These are phyloP conservation scores for Mergus octosetaceus DNA, from an alignment of 2,797 vertebrate genomes.

Conservation along the genomic window DNA sequence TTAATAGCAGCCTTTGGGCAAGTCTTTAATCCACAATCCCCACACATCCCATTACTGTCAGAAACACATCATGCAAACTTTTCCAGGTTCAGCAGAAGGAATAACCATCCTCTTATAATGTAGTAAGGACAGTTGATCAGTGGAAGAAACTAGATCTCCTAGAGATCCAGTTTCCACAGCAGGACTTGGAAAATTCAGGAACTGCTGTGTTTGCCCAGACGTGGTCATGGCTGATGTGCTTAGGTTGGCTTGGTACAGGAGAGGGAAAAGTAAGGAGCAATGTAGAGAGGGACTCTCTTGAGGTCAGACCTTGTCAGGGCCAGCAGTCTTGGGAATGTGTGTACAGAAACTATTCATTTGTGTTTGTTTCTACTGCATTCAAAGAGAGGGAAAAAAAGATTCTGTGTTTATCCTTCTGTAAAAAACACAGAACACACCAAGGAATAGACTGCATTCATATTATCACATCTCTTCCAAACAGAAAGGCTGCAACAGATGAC, in stretches of 20 bases:
- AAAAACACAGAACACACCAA: not conserved
- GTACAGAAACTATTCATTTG: not conserved
- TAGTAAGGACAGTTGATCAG: not conserved
- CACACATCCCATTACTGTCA: not conserved
- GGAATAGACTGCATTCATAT: not conserved
- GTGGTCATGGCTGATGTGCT: not conserved
- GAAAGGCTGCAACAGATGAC: not conserved
- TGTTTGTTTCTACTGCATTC: not conserved
- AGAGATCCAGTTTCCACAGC: not conserved
- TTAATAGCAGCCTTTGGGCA: constrained; percentile 23
- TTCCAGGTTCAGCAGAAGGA: not conserved
- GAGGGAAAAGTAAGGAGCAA: not conserved
- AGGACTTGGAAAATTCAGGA: not conserved
- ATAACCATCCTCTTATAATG: not conserved
- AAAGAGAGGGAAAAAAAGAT: not conserved
- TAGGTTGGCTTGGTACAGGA: not conserved
- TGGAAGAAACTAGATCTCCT: not conserved
- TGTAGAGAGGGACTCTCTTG: not conserved
- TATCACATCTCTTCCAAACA: not conserved
- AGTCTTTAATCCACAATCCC: constrained; percentile 35
- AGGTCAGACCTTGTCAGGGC: not conserved
- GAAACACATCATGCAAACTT: not conserved
- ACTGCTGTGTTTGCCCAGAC: not conserved
- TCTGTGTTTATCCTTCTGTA: not conserved
- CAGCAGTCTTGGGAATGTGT: not conserved